These are phyloP conservation scores for Endomychus coccineus DNA, from an alignment of 2,888 invertebrate genomes.

Conservation along the genomic window DNA sequence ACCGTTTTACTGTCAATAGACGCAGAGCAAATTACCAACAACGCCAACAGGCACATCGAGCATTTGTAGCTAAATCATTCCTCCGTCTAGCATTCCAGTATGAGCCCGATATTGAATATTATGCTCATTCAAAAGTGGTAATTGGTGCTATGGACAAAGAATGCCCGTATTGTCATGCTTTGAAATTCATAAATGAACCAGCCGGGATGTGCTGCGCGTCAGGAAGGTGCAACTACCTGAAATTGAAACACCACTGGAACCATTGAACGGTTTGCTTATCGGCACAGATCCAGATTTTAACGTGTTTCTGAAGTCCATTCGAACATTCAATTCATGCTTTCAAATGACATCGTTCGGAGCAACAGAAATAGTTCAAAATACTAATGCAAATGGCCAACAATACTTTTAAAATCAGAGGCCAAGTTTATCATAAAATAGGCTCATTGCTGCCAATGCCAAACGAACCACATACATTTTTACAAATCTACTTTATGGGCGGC, in stretches of 20 bases:
- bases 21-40: slow-evolving; percentile 23
- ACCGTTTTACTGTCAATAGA: slow-evolving; percentile 20
- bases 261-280: no score
- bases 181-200: slow-evolving; percentile 27
- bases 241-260: slow-evolving; percentile 23
- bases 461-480: slow-evolving; percentile 2
- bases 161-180: no score
- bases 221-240: slow-evolving; percentile 21
- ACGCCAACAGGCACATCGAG: slow-evolving; percentile 24
- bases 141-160: no score
- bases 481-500: slow-evolving; percentile 11
- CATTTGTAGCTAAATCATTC: no score
- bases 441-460: slow-evolving; percentile 7
- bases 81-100: no score
- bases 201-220: slow-evolving; percentile 24
- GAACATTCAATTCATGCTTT: no score
- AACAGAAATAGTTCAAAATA: slow-evolving; percentile 13
- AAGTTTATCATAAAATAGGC: slow-evolving; percentile 11
- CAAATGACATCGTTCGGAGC: slow-evolving; percentile 33
- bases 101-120: no score
- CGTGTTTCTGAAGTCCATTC: slow-evolving; percentile 24
- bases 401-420: slow-evolving; percentile 24
- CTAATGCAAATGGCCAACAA: slow-evolving; percentile 20
- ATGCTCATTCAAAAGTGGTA: no score
- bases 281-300: slow-evolving; percentile 21